Evolutionary conservation across 2,888 invertebrate species (phyloP), one percentile per base, ranked within the genome.

Genomic region (Clepsis dumicolana): DNA sequence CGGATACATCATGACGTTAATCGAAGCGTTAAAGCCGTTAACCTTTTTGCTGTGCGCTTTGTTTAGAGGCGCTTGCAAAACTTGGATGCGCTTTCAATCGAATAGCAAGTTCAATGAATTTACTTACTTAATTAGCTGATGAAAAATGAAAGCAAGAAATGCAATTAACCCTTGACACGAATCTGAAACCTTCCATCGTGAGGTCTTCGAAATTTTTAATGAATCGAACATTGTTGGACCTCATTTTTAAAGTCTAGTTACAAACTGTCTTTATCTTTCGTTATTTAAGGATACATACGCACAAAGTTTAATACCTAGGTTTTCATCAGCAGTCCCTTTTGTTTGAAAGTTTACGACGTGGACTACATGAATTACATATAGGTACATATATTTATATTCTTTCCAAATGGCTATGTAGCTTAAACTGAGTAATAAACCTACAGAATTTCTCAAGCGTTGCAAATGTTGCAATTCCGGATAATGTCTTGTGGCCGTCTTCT

Each of bases 91-190:
- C 52, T 63, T 38, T 52, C 18, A 25, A 50, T 53, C 27, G 8
- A 21, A 41, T 35, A 25, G 16, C n/a, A 38, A 16, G 24, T 63
- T 25, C 53, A 38, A 52, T n/a, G 12, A 54, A 54, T 52, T 50
- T 24, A 56, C 53, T 41, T 41, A 41, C 53, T 41, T 41, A 41
- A 16, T 16, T n/a, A 12, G n/a, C 38, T 18, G 7, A 53, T 63
- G 18, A 18, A 44, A 44, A 54, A 54, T 41, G 63, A 63, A 63
- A 63, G 53, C 41, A 27, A 54, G 10, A 25, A 29, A 18, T 18
- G 53, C 41, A 14, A 53, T 60, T 32, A 21, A 16, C 16, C 7
- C 18, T n/a, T 53, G 27, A 4, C 41, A 44, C 44, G 8, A 44
- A 44, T 18, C n/a, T n/a, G 38, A 41, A 41, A 41, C 18, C 8